These are phyloP conservation scores for Pterophyllum scalare DNA, from an alignment of 2,113 vertebrate species.

Conservation along the genomic window DNA sequence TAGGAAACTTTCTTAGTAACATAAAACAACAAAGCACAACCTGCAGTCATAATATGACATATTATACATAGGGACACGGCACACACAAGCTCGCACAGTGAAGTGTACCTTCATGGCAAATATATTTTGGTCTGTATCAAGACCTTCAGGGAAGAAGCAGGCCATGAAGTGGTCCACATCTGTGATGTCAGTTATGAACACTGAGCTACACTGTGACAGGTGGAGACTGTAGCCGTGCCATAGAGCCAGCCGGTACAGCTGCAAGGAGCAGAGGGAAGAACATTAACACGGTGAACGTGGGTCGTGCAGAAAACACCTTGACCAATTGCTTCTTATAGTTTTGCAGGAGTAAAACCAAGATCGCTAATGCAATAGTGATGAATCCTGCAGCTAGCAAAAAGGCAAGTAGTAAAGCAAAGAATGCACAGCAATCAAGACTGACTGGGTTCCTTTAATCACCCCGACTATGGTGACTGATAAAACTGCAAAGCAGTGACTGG, in stretches of 20 bases:
- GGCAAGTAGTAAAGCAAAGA: neutral
- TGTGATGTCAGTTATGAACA: slow-evolving; percentile 76
- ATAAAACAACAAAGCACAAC: neutral
- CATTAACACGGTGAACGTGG: neutral
- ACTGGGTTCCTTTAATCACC: neutral
- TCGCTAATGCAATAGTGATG: neutral
- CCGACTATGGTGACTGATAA: neutral
- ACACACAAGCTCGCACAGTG: neutral
- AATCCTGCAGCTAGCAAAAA: neutral
- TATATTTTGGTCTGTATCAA: slow-evolving; percentile 79
- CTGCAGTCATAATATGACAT: neutral
- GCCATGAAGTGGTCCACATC: slow-evolving; percentile 83
- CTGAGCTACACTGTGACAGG: slow-evolving; percentile 80
- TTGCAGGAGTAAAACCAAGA: neutral
- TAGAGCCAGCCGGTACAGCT: slow-evolving; percentile 90
- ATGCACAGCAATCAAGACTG: neutral
- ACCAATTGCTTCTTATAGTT: neutral
- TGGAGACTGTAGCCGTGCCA: slow-evolving; percentile 89
- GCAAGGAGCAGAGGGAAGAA: slow-evolving; percentile 7
- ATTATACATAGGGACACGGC: neutral
- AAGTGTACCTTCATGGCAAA: slow-evolving; percentile 81
- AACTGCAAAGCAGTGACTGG: neutral
- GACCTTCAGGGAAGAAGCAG: slow-evolving; percentile 87
- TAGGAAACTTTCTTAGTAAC: neutral
- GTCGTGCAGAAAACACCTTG: neutral